These are phyloP conservation scores for Drosophila eohydei DNA, from an alignment of 2,888 invertebrate species.

Conservation along the genomic window DNA sequence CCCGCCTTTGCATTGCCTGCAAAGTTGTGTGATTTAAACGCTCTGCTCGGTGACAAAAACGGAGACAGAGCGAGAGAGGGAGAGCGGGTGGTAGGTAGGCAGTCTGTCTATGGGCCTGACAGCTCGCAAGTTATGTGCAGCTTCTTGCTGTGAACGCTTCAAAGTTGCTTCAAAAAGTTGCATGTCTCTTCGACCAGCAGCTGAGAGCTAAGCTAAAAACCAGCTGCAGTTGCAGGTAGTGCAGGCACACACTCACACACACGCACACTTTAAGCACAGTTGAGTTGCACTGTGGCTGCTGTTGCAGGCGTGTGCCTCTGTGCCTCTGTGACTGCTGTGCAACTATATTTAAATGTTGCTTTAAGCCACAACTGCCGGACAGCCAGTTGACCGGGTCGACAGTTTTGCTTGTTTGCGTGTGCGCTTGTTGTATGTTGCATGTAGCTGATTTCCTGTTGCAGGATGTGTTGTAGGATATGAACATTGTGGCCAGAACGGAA, in stretches of 20 bases:
- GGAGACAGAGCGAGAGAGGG: not conserved
- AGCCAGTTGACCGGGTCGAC: conserved; percentile 6
- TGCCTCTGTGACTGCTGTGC: conserved; percentile 24
- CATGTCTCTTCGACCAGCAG: not conserved
- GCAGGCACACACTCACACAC: conserved; percentile 9
- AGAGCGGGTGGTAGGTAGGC: not conserved
- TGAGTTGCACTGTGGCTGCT: conserved; percentile 17
- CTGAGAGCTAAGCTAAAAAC: conserved; percentile 6
- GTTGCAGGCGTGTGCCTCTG: conserved; percentile 7
- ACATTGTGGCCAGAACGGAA: conserved; percentile 25
- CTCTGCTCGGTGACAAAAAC: conserved; percentile 8
- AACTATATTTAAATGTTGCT: conserved; percentile 69
- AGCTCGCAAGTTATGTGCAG: conserved; percentile 12
- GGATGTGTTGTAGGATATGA: conserved; percentile 71
- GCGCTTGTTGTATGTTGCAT: conserved; percentile 38
- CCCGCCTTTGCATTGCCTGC: not conserved
- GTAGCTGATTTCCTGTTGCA: conserved; percentile 66
- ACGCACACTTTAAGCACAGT: conserved; percentile 2
- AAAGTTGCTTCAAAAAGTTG: conserved; percentile 23
- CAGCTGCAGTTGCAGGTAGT: conserved; percentile 21
- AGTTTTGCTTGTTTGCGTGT: conserved; percentile 16
- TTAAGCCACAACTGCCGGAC: conserved; percentile 40
- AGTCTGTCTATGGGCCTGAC: not conserved
- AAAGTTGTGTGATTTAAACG: conserved; percentile 29
- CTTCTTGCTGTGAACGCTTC: conserved; percentile 13